These are phyloP conservation scores for Anastrepha ludens DNA, from an alignment of 1,140 invertebrate genomes.

Conservation along the genomic window DNA sequence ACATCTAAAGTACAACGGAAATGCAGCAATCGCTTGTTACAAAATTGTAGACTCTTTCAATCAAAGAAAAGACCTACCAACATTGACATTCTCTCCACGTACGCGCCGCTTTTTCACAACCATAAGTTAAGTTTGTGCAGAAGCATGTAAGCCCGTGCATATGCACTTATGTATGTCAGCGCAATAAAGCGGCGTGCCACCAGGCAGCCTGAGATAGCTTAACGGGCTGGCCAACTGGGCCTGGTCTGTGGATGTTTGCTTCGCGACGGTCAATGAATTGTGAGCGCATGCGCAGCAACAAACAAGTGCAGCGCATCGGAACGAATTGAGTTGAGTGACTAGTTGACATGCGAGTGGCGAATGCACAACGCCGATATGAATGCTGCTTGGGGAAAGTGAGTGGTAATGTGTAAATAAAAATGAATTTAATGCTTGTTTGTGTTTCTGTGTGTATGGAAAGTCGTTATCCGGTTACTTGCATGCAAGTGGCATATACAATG, in stretches of 20 bases:
- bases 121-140: not conserved
- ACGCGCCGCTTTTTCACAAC: not conserved
- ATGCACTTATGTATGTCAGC: conserved; percentile 5
- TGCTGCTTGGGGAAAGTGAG: conserved; percentile 28
- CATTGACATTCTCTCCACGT: conserved; percentile 31
- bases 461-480: conserved; percentile 30
- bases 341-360: conserved; percentile 35
- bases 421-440: not conserved
- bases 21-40: not conserved
- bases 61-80: not conserved
- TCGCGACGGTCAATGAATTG: conserved; percentile 28
- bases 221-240: not conserved
- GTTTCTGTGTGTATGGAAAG: not conserved
- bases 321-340: conserved; percentile 32
- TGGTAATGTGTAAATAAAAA: conserved; percentile 30
- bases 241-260: not conserved
- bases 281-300: conserved; percentile 27
- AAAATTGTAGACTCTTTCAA: conserved; percentile 2
- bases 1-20: conserved; percentile 46
- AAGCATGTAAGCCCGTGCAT: not conserved
- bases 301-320: not conserved
- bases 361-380: not conserved
- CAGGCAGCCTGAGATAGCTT: not conserved
- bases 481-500: conserved; percentile 22
- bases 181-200: conserved; percentile 11